These are phyloP conservation scores for Fregata magnificens DNA, from an alignment of 2,113 vertebrate species.

Conservation along the genomic window DNA sequence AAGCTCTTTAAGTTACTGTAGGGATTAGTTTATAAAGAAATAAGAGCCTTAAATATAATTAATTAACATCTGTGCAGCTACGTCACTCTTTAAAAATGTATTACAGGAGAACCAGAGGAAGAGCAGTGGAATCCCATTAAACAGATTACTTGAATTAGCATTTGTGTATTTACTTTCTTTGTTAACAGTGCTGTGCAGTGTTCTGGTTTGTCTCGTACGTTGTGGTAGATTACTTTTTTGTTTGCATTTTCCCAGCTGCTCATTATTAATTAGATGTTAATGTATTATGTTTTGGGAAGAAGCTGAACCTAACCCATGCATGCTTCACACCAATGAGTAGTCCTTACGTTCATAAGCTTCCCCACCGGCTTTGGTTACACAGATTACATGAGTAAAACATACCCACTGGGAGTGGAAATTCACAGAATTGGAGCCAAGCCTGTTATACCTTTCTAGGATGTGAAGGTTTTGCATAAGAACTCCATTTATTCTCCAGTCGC, in stretches of 20 bases:
- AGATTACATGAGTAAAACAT: background rate
- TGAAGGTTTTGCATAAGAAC: background rate
- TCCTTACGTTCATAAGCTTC: background rate
- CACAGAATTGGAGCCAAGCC: background rate
- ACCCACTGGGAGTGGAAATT: background rate
- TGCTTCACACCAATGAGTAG: background rate
- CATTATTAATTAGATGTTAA: background rate
- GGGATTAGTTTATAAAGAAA: background rate
- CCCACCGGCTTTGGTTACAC: background rate
- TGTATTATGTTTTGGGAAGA: background rate
- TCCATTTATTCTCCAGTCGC: background rate
- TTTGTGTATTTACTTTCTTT: background rate
- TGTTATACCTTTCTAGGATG: background rate
- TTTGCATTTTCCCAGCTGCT: background rate
- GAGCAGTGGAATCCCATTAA: background rate
- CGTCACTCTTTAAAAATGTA: background rate
- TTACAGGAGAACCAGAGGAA: constrained; percentile 60
- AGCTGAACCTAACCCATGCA: background rate
- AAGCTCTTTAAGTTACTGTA: background rate
- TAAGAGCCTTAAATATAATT: background rate
- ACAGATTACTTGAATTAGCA: background rate
- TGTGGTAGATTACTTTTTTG: background rate
- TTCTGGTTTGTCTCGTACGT: background rate
- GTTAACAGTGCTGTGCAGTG: background rate
- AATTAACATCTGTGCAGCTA: background rate